phyloP scores from a whole-genome alignment of 1,140 invertebrate species.

The Spodoptera litura region DNA sequence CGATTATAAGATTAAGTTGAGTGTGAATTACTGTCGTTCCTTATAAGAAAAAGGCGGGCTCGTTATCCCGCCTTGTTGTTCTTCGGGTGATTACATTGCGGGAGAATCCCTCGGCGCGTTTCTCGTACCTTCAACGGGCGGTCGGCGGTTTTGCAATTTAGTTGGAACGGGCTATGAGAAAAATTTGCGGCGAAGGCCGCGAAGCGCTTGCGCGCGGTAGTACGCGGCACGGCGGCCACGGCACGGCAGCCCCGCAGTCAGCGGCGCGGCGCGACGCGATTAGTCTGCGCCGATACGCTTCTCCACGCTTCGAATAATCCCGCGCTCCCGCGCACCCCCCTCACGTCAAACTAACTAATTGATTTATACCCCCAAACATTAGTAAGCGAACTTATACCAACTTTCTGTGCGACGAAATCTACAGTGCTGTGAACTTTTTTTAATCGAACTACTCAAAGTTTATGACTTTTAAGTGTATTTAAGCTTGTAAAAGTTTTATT shows the following conservation, averaged over 20 bases:
- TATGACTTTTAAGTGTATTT: conserved; percentile 57
- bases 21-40: conserved; percentile 60
- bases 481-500: conserved; percentile 59
- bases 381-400: conserved; percentile 59
- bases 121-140: conserved; percentile 65
- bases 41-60: conserved; percentile 62
- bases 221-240: conserved; percentile 35
- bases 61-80: conserved; percentile 70
- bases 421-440: conserved; percentile 48
- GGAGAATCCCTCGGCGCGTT: conserved; percentile 65
- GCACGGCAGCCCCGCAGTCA: conserved; percentile 67
- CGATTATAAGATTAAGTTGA: conserved; percentile 67
- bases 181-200: conserved; percentile 69
- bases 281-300: conserved; percentile 38
- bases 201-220: conserved; percentile 47
- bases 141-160: conserved; percentile 78
- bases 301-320: conserved; percentile 53
- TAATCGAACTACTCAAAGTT: conserved; percentile 13
- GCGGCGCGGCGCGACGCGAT: conserved; percentile 50
- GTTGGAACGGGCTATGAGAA: conserved; percentile 71
- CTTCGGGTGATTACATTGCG: conserved; percentile 70
- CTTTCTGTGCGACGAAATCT: conserved; percentile 45
- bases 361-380: conserved; percentile 63
- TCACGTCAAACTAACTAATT: conserved; percentile 78
- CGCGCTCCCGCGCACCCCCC: conserved; percentile 51